Evolutionary conservation across 2,888 invertebrate genomes (phyloP).

Genomic region (Notocelia uddmanniana): DNA sequence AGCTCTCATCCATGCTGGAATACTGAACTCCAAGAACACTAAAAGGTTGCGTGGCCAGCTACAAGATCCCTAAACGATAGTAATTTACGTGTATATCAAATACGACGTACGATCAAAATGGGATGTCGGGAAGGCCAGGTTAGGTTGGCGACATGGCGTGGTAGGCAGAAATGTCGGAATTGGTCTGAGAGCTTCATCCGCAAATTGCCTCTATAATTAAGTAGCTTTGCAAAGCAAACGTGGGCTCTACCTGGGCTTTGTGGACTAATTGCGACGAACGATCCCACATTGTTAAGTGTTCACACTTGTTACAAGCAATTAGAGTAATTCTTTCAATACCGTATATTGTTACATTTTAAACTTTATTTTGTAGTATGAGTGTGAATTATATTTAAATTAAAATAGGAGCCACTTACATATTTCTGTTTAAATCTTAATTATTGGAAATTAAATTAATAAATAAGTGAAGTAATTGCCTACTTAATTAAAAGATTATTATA

Average conservation of each 20-base stretch:
- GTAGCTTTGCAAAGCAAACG: constrained; percentile 61
- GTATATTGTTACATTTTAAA: neutral
- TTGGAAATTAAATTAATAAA: too few species aligned
- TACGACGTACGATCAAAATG: constrained; percentile 20
- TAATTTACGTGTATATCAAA: constrained; percentile 10
- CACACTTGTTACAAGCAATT: constrained; percentile 3
- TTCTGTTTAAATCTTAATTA: too few species aligned
- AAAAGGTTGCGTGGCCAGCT: constrained; percentile 39
- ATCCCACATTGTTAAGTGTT: constrained; percentile 26
- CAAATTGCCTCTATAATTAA: constrained; percentile 72
- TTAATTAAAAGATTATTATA: too few species aligned
- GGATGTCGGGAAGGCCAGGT: constrained; percentile 41
- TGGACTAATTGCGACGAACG: constrained; percentile 44
- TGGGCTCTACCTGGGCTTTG: constrained; percentile 51
- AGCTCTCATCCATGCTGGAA: constrained; percentile 31
- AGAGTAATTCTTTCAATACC: neutral
- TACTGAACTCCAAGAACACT: constrained; percentile 41
- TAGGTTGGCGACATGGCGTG: constrained; percentile 51
- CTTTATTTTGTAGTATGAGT: neutral
- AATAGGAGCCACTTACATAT: too few species aligned
- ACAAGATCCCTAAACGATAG: constrained; percentile 36
- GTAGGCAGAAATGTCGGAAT: constrained; percentile 57
- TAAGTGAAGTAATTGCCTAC: too few species aligned
- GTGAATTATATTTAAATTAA: too few species aligned
- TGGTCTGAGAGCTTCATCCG: constrained; percentile 60